A percentile compares a stretch with the other conserved stretches of the same genome.
Conservation (phyloP, 1,140 invertebrate species). For the Lasioglossum baleicum region DNA sequence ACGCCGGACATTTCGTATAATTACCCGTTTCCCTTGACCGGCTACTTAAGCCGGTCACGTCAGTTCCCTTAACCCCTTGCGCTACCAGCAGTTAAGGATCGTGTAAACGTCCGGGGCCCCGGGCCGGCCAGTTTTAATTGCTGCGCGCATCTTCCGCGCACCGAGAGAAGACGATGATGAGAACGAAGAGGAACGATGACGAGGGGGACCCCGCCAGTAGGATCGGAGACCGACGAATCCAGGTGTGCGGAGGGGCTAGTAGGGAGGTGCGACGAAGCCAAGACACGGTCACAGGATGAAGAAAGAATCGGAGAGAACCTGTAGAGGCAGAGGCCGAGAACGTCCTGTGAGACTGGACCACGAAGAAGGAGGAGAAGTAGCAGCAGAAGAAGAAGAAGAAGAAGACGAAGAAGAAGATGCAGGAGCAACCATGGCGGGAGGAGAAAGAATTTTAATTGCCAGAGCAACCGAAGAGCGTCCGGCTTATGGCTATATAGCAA, state of each 20-base stretch:
- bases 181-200: slow-evolving; percentile 17
- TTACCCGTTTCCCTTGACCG: slow-evolving; percentile 65
- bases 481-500: slow-evolving; percentile 68
- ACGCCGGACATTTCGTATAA: slow-evolving; percentile 61
- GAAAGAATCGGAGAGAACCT: slow-evolving; percentile 57
- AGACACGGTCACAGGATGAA: slow-evolving; percentile 66
- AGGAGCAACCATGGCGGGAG: slow-evolving; percentile 68
- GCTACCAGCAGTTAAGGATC: slow-evolving; percentile 66
- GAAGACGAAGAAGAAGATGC: slow-evolving; percentile 63
- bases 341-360: not conserved
- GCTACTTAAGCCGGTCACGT: slow-evolving; percentile 62
- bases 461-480: slow-evolving; percentile 65
- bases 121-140: slow-evolving; percentile 62
- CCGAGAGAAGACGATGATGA: slow-evolving; percentile 37
- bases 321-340: slow-evolving; percentile 6
- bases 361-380: slow-evolving; percentile 5
- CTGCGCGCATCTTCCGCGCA: slow-evolving; percentile 53
- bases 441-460: slow-evolving; percentile 79
- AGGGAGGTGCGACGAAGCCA: slow-evolving; percentile 63
- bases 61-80: slow-evolving; percentile 59
- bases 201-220: not conserved
- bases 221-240: slow-evolving; percentile 47
- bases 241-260: slow-evolving; percentile 34
- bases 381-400: slow-evolving; percentile 34
- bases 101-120: slow-evolving; percentile 61